Base-by-base conservation (phyloP, 2,113 vertebrate genomes). In the Meleagris gallopavo region DNA sequence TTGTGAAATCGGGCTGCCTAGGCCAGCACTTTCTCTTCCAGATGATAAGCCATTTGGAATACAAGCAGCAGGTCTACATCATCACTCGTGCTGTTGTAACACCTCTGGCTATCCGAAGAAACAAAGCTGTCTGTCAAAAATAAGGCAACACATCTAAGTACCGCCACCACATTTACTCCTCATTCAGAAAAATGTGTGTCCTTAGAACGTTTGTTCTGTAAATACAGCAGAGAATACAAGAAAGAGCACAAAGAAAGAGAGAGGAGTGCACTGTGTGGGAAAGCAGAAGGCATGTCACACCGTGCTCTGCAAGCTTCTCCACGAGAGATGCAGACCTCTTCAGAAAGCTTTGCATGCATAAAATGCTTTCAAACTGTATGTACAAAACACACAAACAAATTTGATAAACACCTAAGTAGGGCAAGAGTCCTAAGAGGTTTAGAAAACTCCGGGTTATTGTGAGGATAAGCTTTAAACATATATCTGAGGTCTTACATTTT, bases 381-480 rank as follows among this genome's bases (percentile, higher is more conserved):
- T 50, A 60, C 74, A 36, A 86, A n/a, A 86, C 93, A 75, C 25
- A 0, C 11, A 87, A 88, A 73, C 5, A 89, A 91, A 94, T 88
- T 94, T 93, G 60, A 71, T 65, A 95, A 96, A 88, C 76, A 94
- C 57, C 69, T 81, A 94, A 93, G 80, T 57, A 95, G 83, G 83
- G 43, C 88, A 94, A 25, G 86, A 93, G 38, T 81, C 60, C 73
- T 88, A 95, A 96, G 94, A 96, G 88, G 73, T 95, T 96, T 93
- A 94, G 57, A 96, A 96, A 95, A 86, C 88, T 61, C 46, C 43
- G 54, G 70, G 90, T 90, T 94, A 81, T 62, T 65, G 66, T 27
- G 30, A 94, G 83, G 75, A 93, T 89, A 91, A 94, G 89, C 87
- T 89, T 86, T 55, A 95, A 83, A 69, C 89, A 85, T 65, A 73